Conservation (phyloP, 1,140 invertebrate species). For the Zaprionus africanus region DNA sequence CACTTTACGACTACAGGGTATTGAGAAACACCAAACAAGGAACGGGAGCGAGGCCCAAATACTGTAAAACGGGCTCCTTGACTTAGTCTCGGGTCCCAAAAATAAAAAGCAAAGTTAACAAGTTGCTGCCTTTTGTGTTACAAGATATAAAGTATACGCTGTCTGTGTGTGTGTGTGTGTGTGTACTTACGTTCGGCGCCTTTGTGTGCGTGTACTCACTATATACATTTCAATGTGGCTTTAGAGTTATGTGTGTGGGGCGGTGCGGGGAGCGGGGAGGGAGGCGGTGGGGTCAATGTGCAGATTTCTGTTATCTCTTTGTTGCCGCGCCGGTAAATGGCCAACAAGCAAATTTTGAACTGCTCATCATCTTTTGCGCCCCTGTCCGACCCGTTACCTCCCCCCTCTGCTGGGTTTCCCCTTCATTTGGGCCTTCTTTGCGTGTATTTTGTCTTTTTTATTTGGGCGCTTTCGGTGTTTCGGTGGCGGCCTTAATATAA, state of each 20-base stretch:
- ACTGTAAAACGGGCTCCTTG: slow-evolving; percentile 3
- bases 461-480: slow-evolving; percentile 32
- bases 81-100: slow-evolving; percentile 34
- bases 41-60: slow-evolving; percentile 28
- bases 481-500: slow-evolving; percentile 62
- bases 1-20: slow-evolving; percentile 22
- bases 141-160: slow-evolving; percentile 30
- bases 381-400: not conserved
- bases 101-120: slow-evolving; percentile 81
- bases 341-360: slow-evolving; percentile 65
- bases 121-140: slow-evolving; percentile 62
- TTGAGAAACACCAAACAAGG: not conserved
- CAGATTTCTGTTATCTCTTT: slow-evolving; percentile 44
- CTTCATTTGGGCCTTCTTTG: not conserved
- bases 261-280: too few species aligned
- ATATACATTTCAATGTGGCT: slow-evolving; percentile 42
- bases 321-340: slow-evolving; percentile 40
- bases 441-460: slow-evolving; percentile 19
- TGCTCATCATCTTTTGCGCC: slow-evolving; percentile 58
- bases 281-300: slow-evolving; percentile 12
- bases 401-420: not conserved
- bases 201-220: slow-evolving; percentile 27
- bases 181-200: not conserved
- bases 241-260: slow-evolving; percentile 32
- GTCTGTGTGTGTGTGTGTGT: slow-evolving; percentile 2